Conservation (phyloP, 2,797 vertebrate species). For the Tadarida brasiliensis region DNA sequence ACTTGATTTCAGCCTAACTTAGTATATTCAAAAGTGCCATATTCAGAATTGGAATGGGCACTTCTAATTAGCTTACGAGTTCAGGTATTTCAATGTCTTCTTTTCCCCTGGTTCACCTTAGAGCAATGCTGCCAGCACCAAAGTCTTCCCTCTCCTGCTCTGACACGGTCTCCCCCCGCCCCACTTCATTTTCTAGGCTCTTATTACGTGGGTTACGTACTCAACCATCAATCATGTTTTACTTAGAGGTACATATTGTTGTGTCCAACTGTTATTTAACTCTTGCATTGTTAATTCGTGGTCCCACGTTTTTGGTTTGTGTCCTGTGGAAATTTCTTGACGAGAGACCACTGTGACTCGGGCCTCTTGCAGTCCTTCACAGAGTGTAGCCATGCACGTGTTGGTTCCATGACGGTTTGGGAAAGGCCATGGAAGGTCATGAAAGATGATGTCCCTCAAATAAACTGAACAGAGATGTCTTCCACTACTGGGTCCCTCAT, state of each 20-base stretch:
- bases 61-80: constrained; percentile 10
- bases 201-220: not conserved
- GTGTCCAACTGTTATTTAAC: not conserved
- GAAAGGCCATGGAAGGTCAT: not conserved
- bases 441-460: not conserved
- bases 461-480: not conserved
- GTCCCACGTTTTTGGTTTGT: not conserved
- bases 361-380: not conserved
- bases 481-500: not conserved
- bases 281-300: not conserved
- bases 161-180: not conserved
- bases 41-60: not conserved
- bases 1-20: not conserved
- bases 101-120: not conserved
- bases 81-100: not conserved
- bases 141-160: not conserved
- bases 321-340: not conserved
- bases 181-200: not conserved
- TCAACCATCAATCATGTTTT: not conserved
- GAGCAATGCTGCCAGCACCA: not conserved
- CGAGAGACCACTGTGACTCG: not conserved
- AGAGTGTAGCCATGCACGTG: not conserved
- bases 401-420: not conserved
- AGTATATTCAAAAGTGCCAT: not conserved
- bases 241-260: not conserved